Conservation (phyloP, 2,888 invertebrate genomes). For the Lysandra coridon region DNA sequence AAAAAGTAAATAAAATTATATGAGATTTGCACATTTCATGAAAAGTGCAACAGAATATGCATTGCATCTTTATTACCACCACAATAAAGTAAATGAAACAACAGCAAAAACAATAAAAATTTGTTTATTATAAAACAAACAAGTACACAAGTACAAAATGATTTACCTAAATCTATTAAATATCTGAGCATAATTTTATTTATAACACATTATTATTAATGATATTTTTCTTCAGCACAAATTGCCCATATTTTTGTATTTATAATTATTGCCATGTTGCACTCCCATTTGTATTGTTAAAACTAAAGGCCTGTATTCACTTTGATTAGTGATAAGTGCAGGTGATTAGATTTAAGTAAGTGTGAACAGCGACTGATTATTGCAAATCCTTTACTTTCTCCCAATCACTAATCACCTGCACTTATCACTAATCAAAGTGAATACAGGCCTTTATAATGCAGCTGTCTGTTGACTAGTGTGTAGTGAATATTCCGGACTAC, state of each 20-base stretch:
- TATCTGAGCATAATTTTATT: neutral
- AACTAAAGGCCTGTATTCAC: no score
- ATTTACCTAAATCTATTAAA: constrained; percentile 1
- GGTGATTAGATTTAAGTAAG: no score
- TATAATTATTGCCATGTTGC: no score
- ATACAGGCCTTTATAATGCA: neutral
- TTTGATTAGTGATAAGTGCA: no score
- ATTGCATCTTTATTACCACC: no score
- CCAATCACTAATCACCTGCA: neutral
- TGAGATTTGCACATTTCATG: no score
- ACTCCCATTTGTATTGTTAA: no score
- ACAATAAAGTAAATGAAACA: constrained; percentile 15
- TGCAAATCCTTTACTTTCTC: no score
- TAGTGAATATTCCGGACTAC: neutral
- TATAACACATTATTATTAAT: neutral
- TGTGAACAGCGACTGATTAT: no score
- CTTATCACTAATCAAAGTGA: neutral
- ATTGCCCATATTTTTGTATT: no score
- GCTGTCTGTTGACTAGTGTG: neutral
- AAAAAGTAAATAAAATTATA: no score
- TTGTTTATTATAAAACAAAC: constrained; percentile 10
- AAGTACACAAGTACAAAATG: neutral
- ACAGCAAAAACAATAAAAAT: neutral
- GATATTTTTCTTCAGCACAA: neutral
- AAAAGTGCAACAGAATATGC: no score